Evolutionary conservation across 2,113 vertebrate genomes (phyloP).

Genomic region (Papio anubis): DNA sequence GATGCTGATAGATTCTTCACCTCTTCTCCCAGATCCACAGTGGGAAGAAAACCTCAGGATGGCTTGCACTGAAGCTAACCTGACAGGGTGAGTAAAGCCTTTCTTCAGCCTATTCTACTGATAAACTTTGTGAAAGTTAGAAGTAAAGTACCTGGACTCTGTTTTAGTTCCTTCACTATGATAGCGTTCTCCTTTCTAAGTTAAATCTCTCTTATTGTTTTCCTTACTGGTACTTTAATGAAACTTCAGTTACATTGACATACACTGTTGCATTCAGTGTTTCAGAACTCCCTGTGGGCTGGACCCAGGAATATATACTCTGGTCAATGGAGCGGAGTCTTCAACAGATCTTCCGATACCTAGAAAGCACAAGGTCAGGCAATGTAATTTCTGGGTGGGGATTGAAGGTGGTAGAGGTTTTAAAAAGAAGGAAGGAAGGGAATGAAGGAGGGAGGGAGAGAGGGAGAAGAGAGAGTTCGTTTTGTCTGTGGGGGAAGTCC

Average conservation of each 20-base stretch:
- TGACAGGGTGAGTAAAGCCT: conserved; percentile 46
- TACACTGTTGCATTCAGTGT: conserved; percentile 46
- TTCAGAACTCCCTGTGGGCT: conserved; percentile 54
- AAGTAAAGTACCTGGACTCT: not conserved
- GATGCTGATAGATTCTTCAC: conserved; percentile 42
- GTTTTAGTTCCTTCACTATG: not conserved
- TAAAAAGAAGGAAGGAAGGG: not conserved
- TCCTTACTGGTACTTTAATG: conserved; percentile 13
- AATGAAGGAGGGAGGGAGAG: not conserved
- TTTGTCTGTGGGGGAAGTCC: not conserved
- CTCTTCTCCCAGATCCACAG: conserved; percentile 9
- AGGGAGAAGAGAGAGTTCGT: not conserved
- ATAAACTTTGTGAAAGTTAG: not conserved
- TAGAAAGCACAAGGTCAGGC: conserved; percentile 69
- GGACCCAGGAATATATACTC: conserved; percentile 51
- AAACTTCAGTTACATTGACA: conserved; percentile 26
- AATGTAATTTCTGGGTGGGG: not conserved
- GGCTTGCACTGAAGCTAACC: not conserved
- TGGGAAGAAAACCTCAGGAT: conserved; percentile 46
- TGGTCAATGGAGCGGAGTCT: conserved; percentile 57
- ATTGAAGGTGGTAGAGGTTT: not conserved
- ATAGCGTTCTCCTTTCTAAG: not conserved
- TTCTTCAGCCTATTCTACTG: not conserved
- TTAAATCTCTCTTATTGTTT: not conserved
- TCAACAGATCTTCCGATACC: conserved; percentile 57